Evolutionary conservation across 1,140 invertebrate genomes (phyloP).

Genomic region (Pachyrhynchus sulphureomaculatus): DNA sequence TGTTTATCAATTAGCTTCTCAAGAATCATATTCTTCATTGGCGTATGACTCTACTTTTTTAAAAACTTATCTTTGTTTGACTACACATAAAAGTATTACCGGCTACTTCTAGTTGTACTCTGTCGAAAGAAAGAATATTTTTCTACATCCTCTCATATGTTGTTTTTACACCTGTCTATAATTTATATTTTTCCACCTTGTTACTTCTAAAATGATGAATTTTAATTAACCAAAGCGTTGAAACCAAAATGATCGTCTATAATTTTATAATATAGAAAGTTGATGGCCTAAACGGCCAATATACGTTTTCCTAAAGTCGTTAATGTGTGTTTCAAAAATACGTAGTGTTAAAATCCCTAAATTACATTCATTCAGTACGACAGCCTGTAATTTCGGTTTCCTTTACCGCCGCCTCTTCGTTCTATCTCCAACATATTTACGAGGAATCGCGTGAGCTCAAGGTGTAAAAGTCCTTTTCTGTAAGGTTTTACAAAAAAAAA

Average conservation of each 20-base stretch:
- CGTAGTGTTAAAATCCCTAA: slow-evolving; percentile 45
- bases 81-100: too few relatives aligned
- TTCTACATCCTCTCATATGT: too few relatives aligned
- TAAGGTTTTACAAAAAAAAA: slow-evolving; percentile 4
- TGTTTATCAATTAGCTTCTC: too few relatives aligned
- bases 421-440: slow-evolving; percentile 37
- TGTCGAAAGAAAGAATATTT: too few relatives aligned
- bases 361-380: slow-evolving; percentile 43
- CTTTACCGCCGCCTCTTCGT: slow-evolving; percentile 30
- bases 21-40: too few relatives aligned
- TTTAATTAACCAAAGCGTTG: slow-evolving; percentile 15
- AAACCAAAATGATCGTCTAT: slow-evolving; percentile 31
- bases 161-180: too few relatives aligned
- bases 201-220: slow-evolving; percentile 4
- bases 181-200: too few relatives aligned
- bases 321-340: slow-evolving; percentile 39
- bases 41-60: too few relatives aligned
- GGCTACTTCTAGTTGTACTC: too few relatives aligned
- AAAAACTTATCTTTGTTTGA: too few relatives aligned
- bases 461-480: slow-evolving; percentile 41
- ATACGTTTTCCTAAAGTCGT: slow-evolving; percentile 30
- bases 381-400: slow-evolving; percentile 48
- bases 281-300: slow-evolving; percentile 27
- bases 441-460: slow-evolving; percentile 35
- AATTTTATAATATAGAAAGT: slow-evolving; percentile 17